These are phyloP conservation scores for Choloepus hoffmanni DNA, from an alignment of 2,113 vertebrate species.

Conservation along the genomic window DNA sequence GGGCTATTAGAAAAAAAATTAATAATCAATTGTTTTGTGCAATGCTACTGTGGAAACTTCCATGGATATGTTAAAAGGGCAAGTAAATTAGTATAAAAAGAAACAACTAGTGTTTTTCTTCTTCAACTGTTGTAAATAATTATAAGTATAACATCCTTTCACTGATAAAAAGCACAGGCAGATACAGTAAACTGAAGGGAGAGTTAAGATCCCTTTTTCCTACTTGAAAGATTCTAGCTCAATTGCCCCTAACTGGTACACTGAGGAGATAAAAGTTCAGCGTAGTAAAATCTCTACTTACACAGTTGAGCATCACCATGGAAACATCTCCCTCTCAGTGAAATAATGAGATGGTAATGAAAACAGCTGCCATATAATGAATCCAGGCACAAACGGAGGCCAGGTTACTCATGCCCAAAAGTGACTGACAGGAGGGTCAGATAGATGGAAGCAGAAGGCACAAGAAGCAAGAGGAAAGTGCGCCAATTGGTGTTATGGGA, in stretches of 20 bases:
- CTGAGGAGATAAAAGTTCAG: conserved; percentile 72
- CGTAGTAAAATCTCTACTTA: conserved; percentile 78
- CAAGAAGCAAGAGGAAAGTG: conserved; percentile 23
- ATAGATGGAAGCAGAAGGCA: neutral
- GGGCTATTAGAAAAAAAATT: conserved; percentile 12
- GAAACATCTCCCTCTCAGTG: conserved; percentile 79
- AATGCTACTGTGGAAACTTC: conserved; percentile 54
- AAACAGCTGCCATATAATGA: conserved; percentile 80
- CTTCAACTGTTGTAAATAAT: conserved; percentile 54
- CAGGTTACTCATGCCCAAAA: conserved; percentile 66
- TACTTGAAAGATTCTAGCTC: conserved; percentile 74
- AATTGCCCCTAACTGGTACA: conserved; percentile 62
- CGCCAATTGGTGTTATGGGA: neutral
- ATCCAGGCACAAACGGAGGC: conserved; percentile 74
- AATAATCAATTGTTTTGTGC: conserved; percentile 15
- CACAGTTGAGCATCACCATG: conserved; percentile 77
- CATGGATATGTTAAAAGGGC: conserved; percentile 14
- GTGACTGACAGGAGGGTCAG: conserved; percentile 51
- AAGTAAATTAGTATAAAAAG: conserved; percentile 65
- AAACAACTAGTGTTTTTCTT: conserved; percentile 49
- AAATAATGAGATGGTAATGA: conserved; percentile 83
- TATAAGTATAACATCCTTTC: conserved; percentile 53
- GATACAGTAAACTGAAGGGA: conserved; percentile 36
- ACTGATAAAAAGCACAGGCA: conserved; percentile 41
- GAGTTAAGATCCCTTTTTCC: conserved; percentile 48